A percentile compares a stretch with the other conserved stretches of the same genome.
Conservation (phyloP, 2,797 vertebrate genomes). For the Leuciscus waleckii region DNA sequence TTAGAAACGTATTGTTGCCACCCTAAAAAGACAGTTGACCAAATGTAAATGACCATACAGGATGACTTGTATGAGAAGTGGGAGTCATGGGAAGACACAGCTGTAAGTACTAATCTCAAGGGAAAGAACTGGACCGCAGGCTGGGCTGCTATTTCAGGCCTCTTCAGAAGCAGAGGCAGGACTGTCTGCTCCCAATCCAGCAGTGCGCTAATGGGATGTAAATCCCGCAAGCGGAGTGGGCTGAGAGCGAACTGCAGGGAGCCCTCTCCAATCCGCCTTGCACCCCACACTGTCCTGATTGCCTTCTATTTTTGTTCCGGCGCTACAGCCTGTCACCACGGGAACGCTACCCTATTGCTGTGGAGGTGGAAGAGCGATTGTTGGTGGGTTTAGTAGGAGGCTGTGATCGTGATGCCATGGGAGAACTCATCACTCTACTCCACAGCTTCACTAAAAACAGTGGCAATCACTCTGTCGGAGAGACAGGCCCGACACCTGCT, state of each 20-base stretch:
- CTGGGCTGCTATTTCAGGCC: slow-evolving; percentile 29
- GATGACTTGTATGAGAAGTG: slow-evolving; percentile 1
- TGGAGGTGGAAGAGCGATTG: slow-evolving; percentile 70
- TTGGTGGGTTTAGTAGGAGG: slow-evolving; percentile 49
- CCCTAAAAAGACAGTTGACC: slow-evolving; percentile 17
- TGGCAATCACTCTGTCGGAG: slow-evolving; percentile 34
- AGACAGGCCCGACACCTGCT: slow-evolving; percentile 65
- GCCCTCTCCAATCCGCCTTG: slow-evolving; percentile 80
- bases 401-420: slow-evolving; percentile 67
- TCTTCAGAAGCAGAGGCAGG: slow-evolving; percentile 14
- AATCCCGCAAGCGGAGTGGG: slow-evolving; percentile 62
- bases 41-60: neutral
- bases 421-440: slow-evolving; percentile 61
- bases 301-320: slow-evolving; percentile 87
- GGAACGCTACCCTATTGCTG: slow-evolving; percentile 75
- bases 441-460: slow-evolving; percentile 68
- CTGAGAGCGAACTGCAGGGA: slow-evolving; percentile 77
- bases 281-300: slow-evolving; percentile 78
- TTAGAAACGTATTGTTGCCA: slow-evolving; percentile 5
- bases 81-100: slow-evolving; percentile 36
- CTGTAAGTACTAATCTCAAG: slow-evolving; percentile 36
- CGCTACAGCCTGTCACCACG: slow-evolving; percentile 82
- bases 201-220: slow-evolving; percentile 70
- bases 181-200: slow-evolving; percentile 50
- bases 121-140: slow-evolving; percentile 30